A percentile compares a stretch with the other conserved stretches of the same genome.
These are phyloP conservation scores for Stichopus horrens DNA, from an alignment of 53 echinoderm and acorn worm species.

Conservation along the genomic window DNA sequence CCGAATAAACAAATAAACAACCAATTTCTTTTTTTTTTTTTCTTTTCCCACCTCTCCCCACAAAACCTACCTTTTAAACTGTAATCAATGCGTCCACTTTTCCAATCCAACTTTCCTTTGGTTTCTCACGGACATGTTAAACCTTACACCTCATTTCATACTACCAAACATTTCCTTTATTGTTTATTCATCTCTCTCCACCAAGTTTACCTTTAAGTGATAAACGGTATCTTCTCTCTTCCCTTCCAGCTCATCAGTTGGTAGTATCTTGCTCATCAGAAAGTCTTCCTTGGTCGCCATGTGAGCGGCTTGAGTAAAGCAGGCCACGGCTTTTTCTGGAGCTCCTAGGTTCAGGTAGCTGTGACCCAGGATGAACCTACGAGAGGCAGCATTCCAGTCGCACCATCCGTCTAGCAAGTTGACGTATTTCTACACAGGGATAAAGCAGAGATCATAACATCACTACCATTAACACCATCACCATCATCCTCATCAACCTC, in stretches of 20 bases:
- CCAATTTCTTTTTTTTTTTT: no score
- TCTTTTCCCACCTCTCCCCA: no score
- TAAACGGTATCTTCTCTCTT: conserved; percentile 82
- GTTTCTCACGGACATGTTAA: not conserved
- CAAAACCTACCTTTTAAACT: not conserved
- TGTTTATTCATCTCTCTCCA: no score
- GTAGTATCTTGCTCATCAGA: conserved; percentile 73
- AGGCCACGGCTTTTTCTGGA: conserved; percentile 78
- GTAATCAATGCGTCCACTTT: not conserved
- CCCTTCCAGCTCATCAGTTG: conserved; percentile 77
- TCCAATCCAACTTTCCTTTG: conserved; percentile 1
- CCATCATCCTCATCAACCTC: not conserved
- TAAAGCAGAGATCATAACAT: not conserved
- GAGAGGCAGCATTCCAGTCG: conserved; percentile 91
- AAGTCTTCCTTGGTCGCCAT: conserved; percentile 77
- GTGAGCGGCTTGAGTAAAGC: conserved; percentile 80
- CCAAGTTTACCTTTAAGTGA: conserved; percentile 74
- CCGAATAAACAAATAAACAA: no score
- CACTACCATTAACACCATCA: no score
- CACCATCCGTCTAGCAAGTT: conserved; percentile 84
- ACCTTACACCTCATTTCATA: not conserved
- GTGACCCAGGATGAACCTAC: conserved; percentile 86
- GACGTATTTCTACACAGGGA: conserved; percentile 69
- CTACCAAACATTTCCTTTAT: not conserved
- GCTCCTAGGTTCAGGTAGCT: conserved; percentile 86